Base-by-base conservation (phyloP, 2,113 vertebrate genomes). In the Scomber colias region DNA sequence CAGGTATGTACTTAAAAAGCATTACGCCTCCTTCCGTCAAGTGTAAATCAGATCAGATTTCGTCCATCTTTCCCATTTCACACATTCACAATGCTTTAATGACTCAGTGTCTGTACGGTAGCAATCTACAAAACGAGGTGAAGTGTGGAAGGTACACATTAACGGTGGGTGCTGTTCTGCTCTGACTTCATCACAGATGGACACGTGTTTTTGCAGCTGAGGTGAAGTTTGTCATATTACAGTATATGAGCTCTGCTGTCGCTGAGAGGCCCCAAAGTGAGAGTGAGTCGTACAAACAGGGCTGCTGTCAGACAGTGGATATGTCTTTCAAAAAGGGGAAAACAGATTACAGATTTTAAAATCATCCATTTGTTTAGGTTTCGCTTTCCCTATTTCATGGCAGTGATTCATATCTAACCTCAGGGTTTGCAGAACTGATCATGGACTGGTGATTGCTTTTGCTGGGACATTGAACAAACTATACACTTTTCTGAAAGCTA, bases 61-160 rank as follows among this genome's bases (percentile, higher is more conserved):
- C 74, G 44, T 84, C 80, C 71, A 62, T 71, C 75, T 60, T 85
- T 77, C 53, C 56, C 72, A 68, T 87, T 81, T 86, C 84, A 77
- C 89, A 90, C 87, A 90, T 88, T 89, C 78, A 87, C 87, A 83
- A 83, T 35, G 73, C 73, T 86, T 74, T 77, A 70, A 59, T 71
- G 84, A 91, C 83, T 84, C 80, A 85, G 87, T 86, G 88, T 87
- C 64, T 81, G 91, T 82, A 84, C 82, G 87, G 85, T 85, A 81
- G 66, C 80, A 77, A 82, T 81, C 54, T 40, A 86, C 48, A 72
- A 66, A 88, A 84, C 82, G 31, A 81, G 59, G 88, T 90, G 91
- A 87, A 71, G 44, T 81, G 87, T 89, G 88, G 86, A 86, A 82
- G 51, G 70, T 82, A 87, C 86, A 89, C 59, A 27, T 27, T 66